Evolutionary conservation across 2,888 invertebrate genomes (phyloP).

Genomic region (Chaetogeoica ovagalla): DNA sequence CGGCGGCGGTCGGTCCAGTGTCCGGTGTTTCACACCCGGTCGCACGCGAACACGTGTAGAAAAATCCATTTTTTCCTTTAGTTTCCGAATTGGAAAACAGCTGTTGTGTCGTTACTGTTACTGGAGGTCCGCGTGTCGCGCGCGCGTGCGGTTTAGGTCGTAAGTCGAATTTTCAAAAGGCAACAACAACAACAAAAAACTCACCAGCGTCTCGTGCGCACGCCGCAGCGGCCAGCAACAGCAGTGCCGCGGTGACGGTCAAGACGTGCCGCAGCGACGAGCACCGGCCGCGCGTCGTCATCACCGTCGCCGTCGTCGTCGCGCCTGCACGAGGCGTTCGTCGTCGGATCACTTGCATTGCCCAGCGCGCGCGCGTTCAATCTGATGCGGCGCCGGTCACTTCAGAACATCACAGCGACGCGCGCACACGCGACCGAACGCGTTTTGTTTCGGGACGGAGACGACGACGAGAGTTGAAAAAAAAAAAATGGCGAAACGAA

Average conservation of each 20-base stretch:
- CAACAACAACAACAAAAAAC: not conserved
- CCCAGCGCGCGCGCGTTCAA: constrained; percentile 8
- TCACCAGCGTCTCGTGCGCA: constrained; percentile 37
- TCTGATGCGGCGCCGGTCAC: constrained; percentile 20
- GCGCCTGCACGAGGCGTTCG: not conserved
- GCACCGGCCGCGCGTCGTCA: constrained; percentile 29
- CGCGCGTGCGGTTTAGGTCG: no score
- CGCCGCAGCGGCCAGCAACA: constrained; percentile 32
- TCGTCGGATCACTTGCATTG: constrained; percentile 32
- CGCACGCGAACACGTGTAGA: no score
- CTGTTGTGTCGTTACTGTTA: no score
- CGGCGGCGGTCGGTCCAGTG: no score
- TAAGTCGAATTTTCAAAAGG: no score
- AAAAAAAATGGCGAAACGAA: no score
- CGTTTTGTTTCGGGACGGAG: not conserved
- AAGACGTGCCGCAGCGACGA: constrained; percentile 41
- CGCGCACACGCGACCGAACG: constrained; percentile 10
- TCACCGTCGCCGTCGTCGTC: not conserved
- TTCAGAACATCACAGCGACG: constrained; percentile 46
- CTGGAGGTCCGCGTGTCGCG: no score
- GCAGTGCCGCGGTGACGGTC: constrained; percentile 34
- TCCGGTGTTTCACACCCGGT: no score
- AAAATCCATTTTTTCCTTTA: no score
- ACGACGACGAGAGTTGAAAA: no score
- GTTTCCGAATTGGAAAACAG: no score